phyloP scores from a whole-genome alignment of 2,113 vertebrate genomes.

The Turnix velox region DNA sequence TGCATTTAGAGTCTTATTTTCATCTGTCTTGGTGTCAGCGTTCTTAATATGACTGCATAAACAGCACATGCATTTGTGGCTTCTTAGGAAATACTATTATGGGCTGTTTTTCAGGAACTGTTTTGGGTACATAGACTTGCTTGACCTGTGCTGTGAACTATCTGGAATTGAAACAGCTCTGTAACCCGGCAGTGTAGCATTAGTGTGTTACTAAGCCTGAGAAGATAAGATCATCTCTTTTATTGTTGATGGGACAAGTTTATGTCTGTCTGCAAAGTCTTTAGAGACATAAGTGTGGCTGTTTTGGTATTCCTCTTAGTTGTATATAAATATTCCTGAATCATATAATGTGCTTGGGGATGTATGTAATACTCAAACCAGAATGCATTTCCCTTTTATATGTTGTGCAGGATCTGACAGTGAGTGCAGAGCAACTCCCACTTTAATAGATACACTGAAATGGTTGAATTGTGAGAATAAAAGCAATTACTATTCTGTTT shows the following conservation, averaged over 20 bases:
- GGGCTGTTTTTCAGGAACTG: neutral
- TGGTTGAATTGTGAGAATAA: neutral
- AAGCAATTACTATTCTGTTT: neutral
- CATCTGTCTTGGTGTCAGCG: neutral
- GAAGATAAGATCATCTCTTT: neutral
- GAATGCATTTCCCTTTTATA: neutral
- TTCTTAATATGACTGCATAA: neutral
- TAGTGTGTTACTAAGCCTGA: neutral
- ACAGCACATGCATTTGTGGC: neutral
- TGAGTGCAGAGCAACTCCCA: neutral
- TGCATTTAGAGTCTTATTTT: neutral
- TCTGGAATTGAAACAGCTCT: neutral
- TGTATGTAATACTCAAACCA: neutral
- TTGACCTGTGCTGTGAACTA: neutral
- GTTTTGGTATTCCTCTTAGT: neutral
- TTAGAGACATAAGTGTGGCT: neutral
- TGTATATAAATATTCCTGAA: neutral
- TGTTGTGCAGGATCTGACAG: neutral
- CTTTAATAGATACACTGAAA: neutral
- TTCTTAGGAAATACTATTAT: neutral
- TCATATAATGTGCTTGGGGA: neutral
- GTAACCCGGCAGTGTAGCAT: neutral
- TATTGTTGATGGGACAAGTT: neutral
- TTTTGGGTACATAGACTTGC: neutral
- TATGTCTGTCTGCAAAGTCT: neutral